Percentiles rank a stretch among this genome's conserved stretches.
phyloP scores from a whole-genome alignment of 2,113 vertebrate species.

The Osmerus mordax region DNA sequence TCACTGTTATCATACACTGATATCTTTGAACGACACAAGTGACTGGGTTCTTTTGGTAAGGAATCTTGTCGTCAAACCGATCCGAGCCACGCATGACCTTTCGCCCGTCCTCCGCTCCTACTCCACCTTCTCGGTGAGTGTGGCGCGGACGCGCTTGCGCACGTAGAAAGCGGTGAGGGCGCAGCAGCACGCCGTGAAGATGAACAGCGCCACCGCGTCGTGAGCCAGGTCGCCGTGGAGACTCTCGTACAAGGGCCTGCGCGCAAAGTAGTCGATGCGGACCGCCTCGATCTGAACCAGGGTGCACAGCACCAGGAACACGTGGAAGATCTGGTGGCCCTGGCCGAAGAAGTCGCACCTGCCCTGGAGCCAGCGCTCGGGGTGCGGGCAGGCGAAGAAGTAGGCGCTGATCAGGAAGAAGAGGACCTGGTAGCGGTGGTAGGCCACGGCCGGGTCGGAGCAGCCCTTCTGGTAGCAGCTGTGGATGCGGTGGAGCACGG shows the following conservation, averaged over 20 bases:
- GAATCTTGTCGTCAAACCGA: constrained; percentile 35
- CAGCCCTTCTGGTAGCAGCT: constrained; percentile 58
- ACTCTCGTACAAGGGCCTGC: constrained; percentile 77
- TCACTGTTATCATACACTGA: constrained; percentile 45
- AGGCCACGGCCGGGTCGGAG: constrained; percentile 76
- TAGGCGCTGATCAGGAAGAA: constrained; percentile 88
- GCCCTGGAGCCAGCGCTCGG: constrained; percentile 88
- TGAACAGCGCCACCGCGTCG: constrained; percentile 81
- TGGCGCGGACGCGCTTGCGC: constrained; percentile 74
- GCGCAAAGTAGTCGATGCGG: constrained; percentile 82
- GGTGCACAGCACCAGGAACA: constrained; percentile 87
- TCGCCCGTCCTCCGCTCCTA: constrained; percentile 40
- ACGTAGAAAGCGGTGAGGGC: constrained; percentile 81
- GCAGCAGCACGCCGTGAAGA: constrained; percentile 81
- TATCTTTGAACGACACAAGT: constrained; percentile 43
- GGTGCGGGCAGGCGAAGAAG: constrained; percentile 89
- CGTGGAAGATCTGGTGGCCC: constrained; percentile 93
- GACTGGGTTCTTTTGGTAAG: constrained; percentile 31
- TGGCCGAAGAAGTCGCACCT: constrained; percentile 89
- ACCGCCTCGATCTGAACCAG: constrained; percentile 89
- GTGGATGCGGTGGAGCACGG: constrained; percentile 85
- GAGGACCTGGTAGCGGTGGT: constrained; percentile 86
- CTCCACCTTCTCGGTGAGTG: constrained; percentile 77
- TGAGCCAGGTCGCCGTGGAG: constrained; percentile 80
- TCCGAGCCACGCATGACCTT: not conserved